Percentiles rank a stretch among this genome's conserved stretches.
Conservation (phyloP, 1,140 invertebrate genomes). For the Cecropterus lyciades region DNA sequence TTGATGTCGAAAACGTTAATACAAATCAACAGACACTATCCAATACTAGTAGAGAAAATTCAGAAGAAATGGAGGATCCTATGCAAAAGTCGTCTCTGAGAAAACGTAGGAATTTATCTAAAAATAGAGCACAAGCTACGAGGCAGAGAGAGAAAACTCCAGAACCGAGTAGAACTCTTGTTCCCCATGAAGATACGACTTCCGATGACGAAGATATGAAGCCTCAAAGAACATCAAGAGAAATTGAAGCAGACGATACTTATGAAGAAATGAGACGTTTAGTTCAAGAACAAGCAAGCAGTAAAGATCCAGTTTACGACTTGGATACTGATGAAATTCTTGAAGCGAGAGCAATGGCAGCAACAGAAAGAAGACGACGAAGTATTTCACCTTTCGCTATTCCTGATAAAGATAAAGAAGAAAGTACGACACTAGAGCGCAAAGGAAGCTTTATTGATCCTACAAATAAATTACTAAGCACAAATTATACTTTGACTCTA, state of each 20-base stretch:
- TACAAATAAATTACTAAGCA: conserved; percentile 75
- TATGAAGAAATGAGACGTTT: conserved; percentile 81
- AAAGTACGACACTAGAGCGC: conserved; percentile 60
- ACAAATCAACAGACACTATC: conserved; percentile 44
- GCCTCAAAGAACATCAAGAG: conserved; percentile 64
- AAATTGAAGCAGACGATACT: conserved; percentile 79
- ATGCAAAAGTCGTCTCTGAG: conserved; percentile 76
- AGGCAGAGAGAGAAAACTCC: conserved; percentile 85
- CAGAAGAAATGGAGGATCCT: conserved; percentile 69
- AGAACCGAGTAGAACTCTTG: conserved; percentile 70
- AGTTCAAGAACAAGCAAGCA: conserved; percentile 71
- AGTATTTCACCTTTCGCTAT: conserved; percentile 83
- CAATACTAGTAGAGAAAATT: conserved; percentile 47
- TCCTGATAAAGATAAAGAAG: conserved; percentile 71
- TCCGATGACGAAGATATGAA: conserved; percentile 77
- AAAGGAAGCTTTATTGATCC: conserved; percentile 83
- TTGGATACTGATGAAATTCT: conserved; percentile 76
- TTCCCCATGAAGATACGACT: conserved; percentile 78
- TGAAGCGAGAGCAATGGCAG: conserved; percentile 71
- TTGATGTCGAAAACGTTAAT: conserved; percentile 70
- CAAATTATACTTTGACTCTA: conserved; percentile 70
- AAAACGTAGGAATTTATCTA: conserved; percentile 83
- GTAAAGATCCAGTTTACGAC: conserved; percentile 79
- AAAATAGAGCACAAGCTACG: conserved; percentile 77
- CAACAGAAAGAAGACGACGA: conserved; percentile 75